phyloP scores from a whole-genome alignment of 2,797 vertebrate genomes.

The Diceros bicornis region DNA sequence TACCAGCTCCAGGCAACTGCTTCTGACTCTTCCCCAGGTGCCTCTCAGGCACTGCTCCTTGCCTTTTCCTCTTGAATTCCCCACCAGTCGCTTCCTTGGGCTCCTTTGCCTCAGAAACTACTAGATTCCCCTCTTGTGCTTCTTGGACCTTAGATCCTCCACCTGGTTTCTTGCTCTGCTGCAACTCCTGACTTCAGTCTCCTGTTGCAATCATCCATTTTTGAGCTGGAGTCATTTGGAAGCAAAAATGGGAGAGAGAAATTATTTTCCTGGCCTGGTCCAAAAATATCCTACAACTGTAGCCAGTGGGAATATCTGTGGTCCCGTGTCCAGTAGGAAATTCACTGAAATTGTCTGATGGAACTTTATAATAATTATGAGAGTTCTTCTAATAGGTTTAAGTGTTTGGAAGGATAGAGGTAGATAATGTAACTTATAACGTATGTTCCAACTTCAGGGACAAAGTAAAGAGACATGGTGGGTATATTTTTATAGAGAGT shows the following conservation, averaged over 20 bases:
- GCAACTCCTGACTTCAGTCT: background rate
- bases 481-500: background rate
- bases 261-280: background rate
- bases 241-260: slow-evolving; percentile 26
- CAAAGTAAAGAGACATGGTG: background rate
- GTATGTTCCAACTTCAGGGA: background rate
- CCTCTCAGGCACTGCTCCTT: background rate
- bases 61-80: background rate
- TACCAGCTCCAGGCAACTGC: background rate
- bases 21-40: fast-evolving
- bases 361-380: background rate
- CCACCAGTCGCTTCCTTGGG: background rate
- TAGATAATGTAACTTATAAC: background rate
- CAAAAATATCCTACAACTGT: slow-evolving; percentile 33
- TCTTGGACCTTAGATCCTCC: background rate
- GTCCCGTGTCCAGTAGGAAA: background rate
- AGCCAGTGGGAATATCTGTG: background rate
- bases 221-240: background rate
- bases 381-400: slow-evolving; percentile 4
- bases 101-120: background rate
- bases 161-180: background rate
- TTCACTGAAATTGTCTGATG: background rate
- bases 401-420: background rate
- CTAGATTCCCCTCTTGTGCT: background rate
- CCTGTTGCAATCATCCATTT: background rate